Conservation (phyloP, 53 echinoderm and acorn worm species). For the Holothuria scabra region DNA sequence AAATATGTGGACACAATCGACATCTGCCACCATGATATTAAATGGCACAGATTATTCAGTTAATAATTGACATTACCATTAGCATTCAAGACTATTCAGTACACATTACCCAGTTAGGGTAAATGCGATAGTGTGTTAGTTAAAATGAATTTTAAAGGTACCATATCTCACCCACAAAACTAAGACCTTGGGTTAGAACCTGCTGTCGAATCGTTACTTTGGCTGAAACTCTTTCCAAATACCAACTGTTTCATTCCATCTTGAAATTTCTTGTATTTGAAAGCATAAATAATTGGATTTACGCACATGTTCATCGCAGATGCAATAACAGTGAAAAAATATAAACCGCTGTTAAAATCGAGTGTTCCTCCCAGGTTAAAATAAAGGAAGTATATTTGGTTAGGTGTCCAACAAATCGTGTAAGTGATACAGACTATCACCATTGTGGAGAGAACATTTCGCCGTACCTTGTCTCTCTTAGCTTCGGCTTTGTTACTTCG, state of each 20-base stretch:
- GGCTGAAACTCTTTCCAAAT: conserved; percentile 9
- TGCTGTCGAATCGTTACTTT: neutral
- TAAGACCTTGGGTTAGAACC: conserved; percentile 13
- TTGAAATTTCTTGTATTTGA: conserved; percentile 54
- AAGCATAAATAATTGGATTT: conserved; percentile 53
- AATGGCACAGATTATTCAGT: too few relatives aligned
- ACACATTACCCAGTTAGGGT: too few relatives aligned
- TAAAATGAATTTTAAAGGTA: too few relatives aligned
- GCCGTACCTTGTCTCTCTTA: conserved; percentile 18
- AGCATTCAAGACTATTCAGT: too few relatives aligned
- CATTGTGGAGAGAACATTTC: conserved; percentile 43
- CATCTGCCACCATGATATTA: too few relatives aligned
- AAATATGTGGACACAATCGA: too few relatives aligned
- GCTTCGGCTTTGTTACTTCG: neutral
- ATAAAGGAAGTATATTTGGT: conserved; percentile 42
- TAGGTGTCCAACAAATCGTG: conserved; percentile 56
- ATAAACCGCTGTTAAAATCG: conserved; percentile 40
- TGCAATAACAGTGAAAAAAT: conserved; percentile 22
- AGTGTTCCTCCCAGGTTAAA: conserved; percentile 38
- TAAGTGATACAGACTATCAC: conserved; percentile 47
- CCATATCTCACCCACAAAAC: too few relatives aligned
- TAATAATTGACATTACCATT: too few relatives aligned
- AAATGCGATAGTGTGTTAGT: too few relatives aligned
- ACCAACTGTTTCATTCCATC: conserved; percentile 41
- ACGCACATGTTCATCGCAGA: conserved; percentile 29